phyloP scores from a whole-genome alignment of 2,888 invertebrate species.

The Pseudococcus jackbeardsleyi region DNA sequence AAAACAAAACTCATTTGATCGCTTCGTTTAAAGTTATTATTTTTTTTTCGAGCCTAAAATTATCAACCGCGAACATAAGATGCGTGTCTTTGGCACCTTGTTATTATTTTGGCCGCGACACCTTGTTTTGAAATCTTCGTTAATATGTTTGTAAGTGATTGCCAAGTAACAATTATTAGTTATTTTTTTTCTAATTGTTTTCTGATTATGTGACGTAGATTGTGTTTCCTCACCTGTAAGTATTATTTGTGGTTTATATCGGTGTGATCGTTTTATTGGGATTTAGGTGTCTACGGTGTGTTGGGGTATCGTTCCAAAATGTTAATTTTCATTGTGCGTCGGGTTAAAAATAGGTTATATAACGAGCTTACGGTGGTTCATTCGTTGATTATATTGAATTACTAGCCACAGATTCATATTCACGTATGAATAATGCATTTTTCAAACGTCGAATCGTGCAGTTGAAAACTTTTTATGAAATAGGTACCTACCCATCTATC shows the following conservation, averaged over 20 bases:
- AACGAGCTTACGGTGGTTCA: background rate
- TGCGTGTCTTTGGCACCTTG: conserved; percentile 61
- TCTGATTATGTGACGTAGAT: conserved; percentile 26
- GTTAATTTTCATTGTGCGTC: background rate
- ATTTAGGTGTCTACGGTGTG: background rate
- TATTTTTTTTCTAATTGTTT: conserved; percentile 36
- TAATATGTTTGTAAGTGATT: conserved; percentile 49
- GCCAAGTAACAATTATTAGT: conserved; percentile 62
- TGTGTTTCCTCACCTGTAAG: background rate
- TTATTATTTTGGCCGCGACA: conserved; percentile 57
- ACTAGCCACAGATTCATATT: background rate
- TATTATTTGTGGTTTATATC: background rate
- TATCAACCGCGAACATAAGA: conserved; percentile 26
- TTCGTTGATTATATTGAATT: background rate
- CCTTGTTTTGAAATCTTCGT: conserved; percentile 50
- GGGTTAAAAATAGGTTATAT: conserved; percentile 10
- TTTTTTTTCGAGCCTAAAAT: conserved; percentile 20
- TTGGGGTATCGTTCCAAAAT: background rate
- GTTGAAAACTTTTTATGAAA: background rate
- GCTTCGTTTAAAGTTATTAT: conserved; percentile 21
- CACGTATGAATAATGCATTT: background rate
- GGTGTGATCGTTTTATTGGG: background rate
- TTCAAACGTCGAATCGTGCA: background rate
- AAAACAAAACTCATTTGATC: conserved; percentile 46
- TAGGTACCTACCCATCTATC: no score